These are phyloP conservation scores for Drosophila funebris DNA, from an alignment of 1,140 invertebrate species.

Conservation along the genomic window DNA sequence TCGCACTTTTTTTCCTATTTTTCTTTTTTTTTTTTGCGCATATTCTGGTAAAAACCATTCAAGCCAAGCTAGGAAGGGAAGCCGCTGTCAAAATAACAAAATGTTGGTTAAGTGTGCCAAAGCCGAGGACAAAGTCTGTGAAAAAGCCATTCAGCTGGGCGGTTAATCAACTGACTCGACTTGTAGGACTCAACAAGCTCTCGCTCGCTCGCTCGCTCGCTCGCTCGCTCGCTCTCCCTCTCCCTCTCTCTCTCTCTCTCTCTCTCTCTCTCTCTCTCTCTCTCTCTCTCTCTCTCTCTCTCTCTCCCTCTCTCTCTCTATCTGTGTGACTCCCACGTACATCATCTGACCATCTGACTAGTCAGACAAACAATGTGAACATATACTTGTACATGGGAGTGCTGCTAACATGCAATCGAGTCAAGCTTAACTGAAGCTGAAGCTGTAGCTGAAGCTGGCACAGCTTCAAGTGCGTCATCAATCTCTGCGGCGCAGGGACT, in stretches of 20 bases:
- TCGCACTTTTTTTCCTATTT: too few species aligned
- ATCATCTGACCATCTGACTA: slow-evolving; percentile 21
- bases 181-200: slow-evolving; percentile 30
- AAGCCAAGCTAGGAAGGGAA: slow-evolving; percentile 25
- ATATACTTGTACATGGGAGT: background rate
- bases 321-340: too few species aligned
- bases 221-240: too few species aligned
- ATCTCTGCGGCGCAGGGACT: slow-evolving; percentile 58
- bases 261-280: background rate
- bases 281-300: background rate
- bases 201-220: background rate
- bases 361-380: slow-evolving; percentile 11
- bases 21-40: too few species aligned
- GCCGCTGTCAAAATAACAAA: slow-evolving; percentile 78
- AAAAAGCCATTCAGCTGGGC: slow-evolving; percentile 32
- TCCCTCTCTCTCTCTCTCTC: background rate
- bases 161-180: slow-evolving; percentile 55
- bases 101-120: slow-evolving; percentile 67
- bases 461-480: slow-evolving; percentile 76
- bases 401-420: slow-evolving; percentile 49
- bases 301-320: too few species aligned
- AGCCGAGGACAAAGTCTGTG: slow-evolving; percentile 48
- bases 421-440: slow-evolving; percentile 17
- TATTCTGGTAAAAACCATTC: slow-evolving; percentile 28
- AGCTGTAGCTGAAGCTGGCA: slow-evolving; percentile 37